Base-by-base conservation (phyloP, 2,113 vertebrate genomes). In the Cairina moschata region DNA sequence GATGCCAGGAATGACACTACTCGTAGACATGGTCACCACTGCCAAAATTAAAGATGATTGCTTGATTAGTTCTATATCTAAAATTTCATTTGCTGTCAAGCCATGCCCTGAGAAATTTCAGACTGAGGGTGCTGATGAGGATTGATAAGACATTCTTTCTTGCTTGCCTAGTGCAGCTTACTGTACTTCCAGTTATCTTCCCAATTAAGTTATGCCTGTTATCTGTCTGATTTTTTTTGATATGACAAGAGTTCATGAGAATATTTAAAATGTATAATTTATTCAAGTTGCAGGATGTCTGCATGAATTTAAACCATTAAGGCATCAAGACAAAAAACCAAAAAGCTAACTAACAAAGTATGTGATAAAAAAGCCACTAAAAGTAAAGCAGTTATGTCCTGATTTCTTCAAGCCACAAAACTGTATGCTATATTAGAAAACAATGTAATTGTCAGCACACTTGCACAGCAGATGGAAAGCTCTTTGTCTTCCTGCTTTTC, bases 201-300 rank as follows among this genome's bases (percentile, higher is more conserved):
- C 65, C 73, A 93, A 92, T 58, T 90, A 90, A 88, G 73, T 76
- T 73, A 55, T 62, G 50, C 60, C 65, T 94, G 88, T 88, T 94
- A 95, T 83, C 83, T 92, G n/a, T 82, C 94, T 95, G 91, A 86
- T 92, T 90, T 95, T 83, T 83, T 83, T 94, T 96, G 65, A 79
- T 91, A 92, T 13, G 59, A 95, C 80, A 94, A 73, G 76, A 73
- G 48, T 87, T 90, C 54, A 73, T 76, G 72, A 86, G 86, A 92
- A 67, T 88, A 92, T 83, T 91, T 89, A 21, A 90, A 94, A 91
- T 69, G 38, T 71, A 26, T 83, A 55, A 94, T 94, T 89, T 92
- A 94, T 58, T 83, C 77, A 94, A 79, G 91, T 76, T 94, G 31
- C 69, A 95, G 74, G 32, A 84, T 76, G 78, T 71, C 69, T 95